Conservation (phyloP, 2,888 invertebrate genomes). For the Euzophera pinguis region DNA sequence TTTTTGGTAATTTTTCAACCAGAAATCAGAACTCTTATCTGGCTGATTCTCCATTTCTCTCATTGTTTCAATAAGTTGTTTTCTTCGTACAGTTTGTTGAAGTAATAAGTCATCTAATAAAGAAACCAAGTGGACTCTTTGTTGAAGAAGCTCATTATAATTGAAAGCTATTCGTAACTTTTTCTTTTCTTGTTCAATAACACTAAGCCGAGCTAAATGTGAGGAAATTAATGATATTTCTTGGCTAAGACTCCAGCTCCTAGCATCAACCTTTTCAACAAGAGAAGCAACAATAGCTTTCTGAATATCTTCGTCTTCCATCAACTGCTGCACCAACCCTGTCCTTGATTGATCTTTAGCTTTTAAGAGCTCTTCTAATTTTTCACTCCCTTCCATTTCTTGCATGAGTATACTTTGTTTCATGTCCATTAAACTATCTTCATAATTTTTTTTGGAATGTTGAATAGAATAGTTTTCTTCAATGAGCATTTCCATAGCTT, state of each 20-base stretch:
- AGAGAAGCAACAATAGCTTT: constrained; percentile 86
- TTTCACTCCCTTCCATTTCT: constrained; percentile 81
- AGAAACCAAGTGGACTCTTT: constrained; percentile 83
- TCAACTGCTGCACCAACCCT: constrained; percentile 80
- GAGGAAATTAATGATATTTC: constrained; percentile 86
- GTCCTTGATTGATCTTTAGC: constrained; percentile 82
- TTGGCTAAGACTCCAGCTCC: constrained; percentile 87
- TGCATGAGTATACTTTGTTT: constrained; percentile 79
- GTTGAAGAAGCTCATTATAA: constrained; percentile 84
- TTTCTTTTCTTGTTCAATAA: constrained; percentile 85
- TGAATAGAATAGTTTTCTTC: constrained; percentile 83
- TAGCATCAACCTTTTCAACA: constrained; percentile 85
- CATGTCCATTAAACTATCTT: constrained; percentile 82
- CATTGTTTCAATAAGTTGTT: constrained; percentile 83
- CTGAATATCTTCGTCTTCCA: constrained; percentile 85
- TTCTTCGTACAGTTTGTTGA: constrained; percentile 83
- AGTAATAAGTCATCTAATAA: constrained; percentile 84
- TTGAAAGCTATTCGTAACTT: constrained; percentile 84
- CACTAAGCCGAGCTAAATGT: constrained; percentile 85
- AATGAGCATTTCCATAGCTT: constrained; percentile 85
- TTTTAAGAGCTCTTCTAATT: constrained; percentile 80
- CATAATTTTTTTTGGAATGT: constrained; percentile 81
- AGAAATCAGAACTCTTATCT: constrained; percentile 80
- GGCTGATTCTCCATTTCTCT: constrained; percentile 84
- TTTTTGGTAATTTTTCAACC: constrained; percentile 90